Evolutionary conservation across 2,888 invertebrate species (phyloP).

Genomic region (Polydrusus tereticollis): DNA sequence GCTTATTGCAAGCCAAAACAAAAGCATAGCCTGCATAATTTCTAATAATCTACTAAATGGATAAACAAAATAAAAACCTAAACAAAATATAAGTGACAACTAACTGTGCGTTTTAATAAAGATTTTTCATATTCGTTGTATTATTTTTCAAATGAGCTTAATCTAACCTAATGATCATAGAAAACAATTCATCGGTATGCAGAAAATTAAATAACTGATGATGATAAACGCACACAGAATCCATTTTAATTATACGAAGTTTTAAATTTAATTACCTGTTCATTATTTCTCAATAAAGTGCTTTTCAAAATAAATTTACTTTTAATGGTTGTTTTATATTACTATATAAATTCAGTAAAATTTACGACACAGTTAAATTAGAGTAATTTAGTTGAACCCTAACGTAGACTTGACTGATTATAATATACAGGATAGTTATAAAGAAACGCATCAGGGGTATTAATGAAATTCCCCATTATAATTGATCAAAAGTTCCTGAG

Average conservation of each 20-base stretch:
- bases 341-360: slow-evolving; percentile 12
- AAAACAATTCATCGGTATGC: neutral
- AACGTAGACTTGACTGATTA: neutral
- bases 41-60: too few relatives aligned
- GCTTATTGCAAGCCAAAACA: too few relatives aligned
- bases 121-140: too few relatives aligned
- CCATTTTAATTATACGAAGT: neutral
- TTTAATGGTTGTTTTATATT: slow-evolving; percentile 24
- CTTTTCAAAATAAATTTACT: slow-evolving; percentile 24
- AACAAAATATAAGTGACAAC: too few relatives aligned
- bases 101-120: too few relatives aligned
- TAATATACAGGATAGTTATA: too few relatives aligned
- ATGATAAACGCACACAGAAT: neutral
- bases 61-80: too few relatives aligned
- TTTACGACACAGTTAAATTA: slow-evolving; percentile 11
- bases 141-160: too few relatives aligned
- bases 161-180: neutral
- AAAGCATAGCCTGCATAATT: too few relatives aligned
- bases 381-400: neutral
- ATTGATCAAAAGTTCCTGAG: too few relatives aligned
- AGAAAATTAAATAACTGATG: neutral
- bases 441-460: too few relatives aligned
- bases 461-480: too few relatives aligned
- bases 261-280: slow-evolving; percentile 22
- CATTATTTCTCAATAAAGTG: slow-evolving; percentile 7